Evolutionary conservation across 2,797 vertebrate species (phyloP).

Genomic region (Sebastes itinus): DNA sequence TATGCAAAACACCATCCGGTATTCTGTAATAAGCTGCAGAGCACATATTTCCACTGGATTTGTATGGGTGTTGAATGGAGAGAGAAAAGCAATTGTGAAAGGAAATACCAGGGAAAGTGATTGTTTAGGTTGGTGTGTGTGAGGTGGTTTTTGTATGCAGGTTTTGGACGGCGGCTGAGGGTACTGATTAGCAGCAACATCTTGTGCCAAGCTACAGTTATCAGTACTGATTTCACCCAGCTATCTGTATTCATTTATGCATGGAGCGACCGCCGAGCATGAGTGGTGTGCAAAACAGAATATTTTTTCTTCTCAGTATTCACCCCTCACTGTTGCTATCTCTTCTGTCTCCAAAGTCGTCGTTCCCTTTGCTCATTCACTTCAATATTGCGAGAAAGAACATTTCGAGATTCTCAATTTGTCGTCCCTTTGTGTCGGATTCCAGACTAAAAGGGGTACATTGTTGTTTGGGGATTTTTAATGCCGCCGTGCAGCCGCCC

Average conservation of each 20-base stretch:
- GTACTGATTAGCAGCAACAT: conserved; percentile 70
- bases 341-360: conserved; percentile 1
- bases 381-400: conserved; percentile 30
- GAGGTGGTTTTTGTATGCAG: conserved; percentile 39
- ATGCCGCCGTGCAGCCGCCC: not conserved
- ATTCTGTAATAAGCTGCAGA: conserved; percentile 22
- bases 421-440: conserved; percentile 18
- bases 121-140: conserved; percentile 27
- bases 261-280: conserved; percentile 36
- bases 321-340: not conserved
- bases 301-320: conserved; percentile 19
- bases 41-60: conserved; percentile 2
- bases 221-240: conserved; percentile 61
- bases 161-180: conserved; percentile 35
- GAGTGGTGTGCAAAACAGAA: conserved; percentile 54
- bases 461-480: conserved; percentile 16
- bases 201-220: conserved; percentile 68
- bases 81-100: conserved; percentile 30
- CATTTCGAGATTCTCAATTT: conserved; percentile 22
- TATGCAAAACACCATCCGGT: conserved; percentile 43
- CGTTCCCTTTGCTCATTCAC: conserved; percentile 2
- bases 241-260: conserved; percentile 74
- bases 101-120: conserved; percentile 32
- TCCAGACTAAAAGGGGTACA: conserved; percentile 12
- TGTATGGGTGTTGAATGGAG: conserved; percentile 38